A percentile compares a stretch with the other conserved stretches of the same genome.
Evolutionary conservation across 2,888 invertebrate genomes (phyloP).

Genomic region (Scaptomyza cyrtandrae): DNA sequence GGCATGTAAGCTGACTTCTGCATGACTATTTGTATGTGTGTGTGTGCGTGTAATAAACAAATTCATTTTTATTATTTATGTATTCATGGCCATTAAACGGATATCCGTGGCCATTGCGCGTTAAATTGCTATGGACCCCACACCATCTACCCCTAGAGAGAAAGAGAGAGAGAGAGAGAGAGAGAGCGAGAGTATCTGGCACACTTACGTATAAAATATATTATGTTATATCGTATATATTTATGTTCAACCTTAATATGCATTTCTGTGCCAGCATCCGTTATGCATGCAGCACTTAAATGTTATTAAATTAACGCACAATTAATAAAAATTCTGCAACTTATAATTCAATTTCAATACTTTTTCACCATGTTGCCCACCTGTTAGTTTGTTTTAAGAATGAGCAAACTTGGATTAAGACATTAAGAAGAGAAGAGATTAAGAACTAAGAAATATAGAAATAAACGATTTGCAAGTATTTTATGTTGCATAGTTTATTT

Average conservation of each 20-base stretch:
- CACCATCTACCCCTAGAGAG: constrained; percentile 7
- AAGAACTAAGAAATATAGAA: too few relatives aligned
- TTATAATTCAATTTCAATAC: constrained; percentile 39
- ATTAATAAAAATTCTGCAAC: constrained; percentile 49
- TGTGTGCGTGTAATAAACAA: constrained; percentile 73
- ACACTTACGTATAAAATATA: constrained; percentile 10
- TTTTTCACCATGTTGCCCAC: too few relatives aligned
- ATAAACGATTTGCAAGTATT: too few relatives aligned
- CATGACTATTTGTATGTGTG: constrained; percentile 24
- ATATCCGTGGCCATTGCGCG: constrained; percentile 78
- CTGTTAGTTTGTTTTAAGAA: too few relatives aligned
- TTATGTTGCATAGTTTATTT: too few relatives aligned
- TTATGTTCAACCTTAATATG: constrained; percentile 49
- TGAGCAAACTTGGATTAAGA: too few relatives aligned
- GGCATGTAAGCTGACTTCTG: constrained; percentile 65
- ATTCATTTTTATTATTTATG: constrained; percentile 81
- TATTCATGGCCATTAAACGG: constrained; percentile 81
- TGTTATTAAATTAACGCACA: constrained; percentile 53
- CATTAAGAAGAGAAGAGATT: not conserved
- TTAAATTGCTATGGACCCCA: constrained; percentile 68
- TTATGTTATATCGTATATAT: not conserved
- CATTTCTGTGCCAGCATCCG: constrained; percentile 4
- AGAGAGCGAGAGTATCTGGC: constrained; percentile 6
- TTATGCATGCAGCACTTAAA: constrained; percentile 13
- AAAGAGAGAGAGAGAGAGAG: not conserved